Percentiles rank a stretch among this genome's conserved stretches.
Evolutionary conservation across 2,797 vertebrate species (phyloP).

Genomic region (Sebastes iracundus): DNA sequence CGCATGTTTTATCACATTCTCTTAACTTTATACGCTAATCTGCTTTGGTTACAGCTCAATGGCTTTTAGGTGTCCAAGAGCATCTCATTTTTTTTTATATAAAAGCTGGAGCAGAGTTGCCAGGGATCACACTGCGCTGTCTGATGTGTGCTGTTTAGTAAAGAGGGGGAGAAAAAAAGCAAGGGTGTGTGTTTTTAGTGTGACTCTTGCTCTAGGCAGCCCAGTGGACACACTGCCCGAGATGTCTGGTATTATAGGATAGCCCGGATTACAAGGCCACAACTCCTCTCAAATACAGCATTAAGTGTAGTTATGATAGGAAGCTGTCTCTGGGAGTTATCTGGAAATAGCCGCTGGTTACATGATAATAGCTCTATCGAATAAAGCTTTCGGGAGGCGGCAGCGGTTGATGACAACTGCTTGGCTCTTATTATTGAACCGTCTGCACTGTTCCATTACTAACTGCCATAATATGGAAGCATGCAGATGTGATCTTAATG

Average conservation of each 20-base stretch:
- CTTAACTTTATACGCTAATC: conserved; percentile 42
- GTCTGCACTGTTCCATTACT: conserved; percentile 55
- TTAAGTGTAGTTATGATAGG: conserved; percentile 77
- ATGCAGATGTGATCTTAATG: conserved; percentile 74
- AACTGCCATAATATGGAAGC: conserved; percentile 60
- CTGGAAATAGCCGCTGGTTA: conserved; percentile 76
- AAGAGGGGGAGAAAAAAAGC: neutral
- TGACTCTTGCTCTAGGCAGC: conserved; percentile 63
- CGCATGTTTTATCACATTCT: conserved; percentile 40
- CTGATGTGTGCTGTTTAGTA: conserved; percentile 53
- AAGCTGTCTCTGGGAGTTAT: conserved; percentile 76
- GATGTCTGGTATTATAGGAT: conserved; percentile 75
- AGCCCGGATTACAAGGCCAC: conserved; percentile 78
- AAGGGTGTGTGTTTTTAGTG: conserved; percentile 47
- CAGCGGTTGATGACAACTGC: conserved; percentile 66
- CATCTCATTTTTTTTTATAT: neutral
- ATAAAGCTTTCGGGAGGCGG: conserved; percentile 75
- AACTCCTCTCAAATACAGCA: conserved; percentile 70
- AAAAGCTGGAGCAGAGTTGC: conserved; percentile 27
- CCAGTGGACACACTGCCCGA: conserved; percentile 52
- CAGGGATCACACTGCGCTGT: conserved; percentile 44
- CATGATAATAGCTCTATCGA: conserved; percentile 76
- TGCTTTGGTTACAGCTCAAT: conserved; percentile 46
- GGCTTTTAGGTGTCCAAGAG: conserved; percentile 39
- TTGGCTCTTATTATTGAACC: conserved; percentile 66